Evolutionary conservation across 2,797 vertebrate species (phyloP), one percentile per base, ranked within the genome.

Genomic region (Chiroxiphia lanceolata): DNA sequence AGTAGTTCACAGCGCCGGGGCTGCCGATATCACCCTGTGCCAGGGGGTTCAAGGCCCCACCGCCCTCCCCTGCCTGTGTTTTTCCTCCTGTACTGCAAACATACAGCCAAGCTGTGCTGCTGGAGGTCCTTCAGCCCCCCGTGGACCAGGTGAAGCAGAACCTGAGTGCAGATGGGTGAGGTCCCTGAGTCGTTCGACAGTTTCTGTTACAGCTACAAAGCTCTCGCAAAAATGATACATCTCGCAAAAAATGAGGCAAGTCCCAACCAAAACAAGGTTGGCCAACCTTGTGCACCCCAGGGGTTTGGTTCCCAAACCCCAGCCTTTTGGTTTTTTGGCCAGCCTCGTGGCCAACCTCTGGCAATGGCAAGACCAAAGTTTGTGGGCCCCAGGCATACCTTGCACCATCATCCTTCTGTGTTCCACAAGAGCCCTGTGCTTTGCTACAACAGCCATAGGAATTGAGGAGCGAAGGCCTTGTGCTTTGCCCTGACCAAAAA

Each of bases 321-420:
- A 45, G 44, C 12, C 23, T 19, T 65, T 47, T 65, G 33, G 15
- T 19, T 65, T 65, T 65, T 0, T 51, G 59, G 13, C 1, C 4
- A 48, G 12, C 27, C 26, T 67, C 7, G 0, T 7, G 36, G 57
- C 38, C 47, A 21, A 0, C 5, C 31, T 75, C 48, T 56, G 38
- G 53, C 50, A 56, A 29, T 12, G 63, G 11, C 75, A 27, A 47
- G 34, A 11, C 31, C 15, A 3, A 2, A 12, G 21, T 33, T 18
- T 0, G 0, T 17, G 50, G 7, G 14, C 6, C 47, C 6, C 2
- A 23, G 75, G 47, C 33, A 59, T 7, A 15, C 17, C 9, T 0
- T 47, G 47, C 16, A 36, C n/a, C 26, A 33, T 16, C 67, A n/a
- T 12, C 54, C 33, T 44, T 10, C 44, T 53, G 16, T 38, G 42